A percentile compares a stretch with the other conserved stretches of the same genome.
Evolutionary conservation across 1,140 invertebrate species (phyloP).

Genomic region (Portunus trituberculatus): DNA sequence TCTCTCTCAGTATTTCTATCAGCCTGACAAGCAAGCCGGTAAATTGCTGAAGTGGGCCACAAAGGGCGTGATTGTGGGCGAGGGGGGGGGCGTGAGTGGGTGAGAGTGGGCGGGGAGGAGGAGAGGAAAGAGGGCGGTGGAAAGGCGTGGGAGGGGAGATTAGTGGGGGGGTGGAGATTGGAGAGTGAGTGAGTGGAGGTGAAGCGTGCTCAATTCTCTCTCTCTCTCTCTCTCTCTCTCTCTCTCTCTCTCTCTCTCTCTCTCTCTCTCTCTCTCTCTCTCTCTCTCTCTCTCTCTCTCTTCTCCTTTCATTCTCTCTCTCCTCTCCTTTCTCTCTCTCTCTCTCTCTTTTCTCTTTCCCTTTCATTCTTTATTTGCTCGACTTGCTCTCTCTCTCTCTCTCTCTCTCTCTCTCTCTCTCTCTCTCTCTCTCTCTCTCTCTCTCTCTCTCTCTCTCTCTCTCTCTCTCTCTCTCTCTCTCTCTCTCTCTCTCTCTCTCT

Average conservation of each 20-base stretch:
- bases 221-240: neutral
- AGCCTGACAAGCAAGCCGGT: neutral
- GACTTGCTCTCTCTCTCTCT: too few relatives aligned
- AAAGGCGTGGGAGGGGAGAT: too few relatives aligned
- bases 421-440: slow-evolving; percentile 6
- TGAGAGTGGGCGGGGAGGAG: neutral
- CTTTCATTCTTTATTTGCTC: too few relatives aligned
- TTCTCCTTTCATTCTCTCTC: neutral
- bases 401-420: too few relatives aligned
- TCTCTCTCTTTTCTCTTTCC: too few relatives aligned
- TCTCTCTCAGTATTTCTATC: too few relatives aligned
- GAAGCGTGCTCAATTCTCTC: neutral
- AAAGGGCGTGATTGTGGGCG: neutral
- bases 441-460: slow-evolving; percentile 20
- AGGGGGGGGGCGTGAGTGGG: neutral
- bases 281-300: neutral
- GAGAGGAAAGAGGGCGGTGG: neutral
- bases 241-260: slow-evolving; percentile 32
- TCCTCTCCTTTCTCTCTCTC: neutral
- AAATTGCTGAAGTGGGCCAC: neutral
- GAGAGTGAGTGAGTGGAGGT: neutral
- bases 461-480: slow-evolving; percentile 20
- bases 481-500: slow-evolving; percentile 17
- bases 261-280: neutral
- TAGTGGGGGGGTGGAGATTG: too few relatives aligned